Evolutionary conservation across 1,140 invertebrate genomes (phyloP).

Genomic region (Artemia franciscana): DNA sequence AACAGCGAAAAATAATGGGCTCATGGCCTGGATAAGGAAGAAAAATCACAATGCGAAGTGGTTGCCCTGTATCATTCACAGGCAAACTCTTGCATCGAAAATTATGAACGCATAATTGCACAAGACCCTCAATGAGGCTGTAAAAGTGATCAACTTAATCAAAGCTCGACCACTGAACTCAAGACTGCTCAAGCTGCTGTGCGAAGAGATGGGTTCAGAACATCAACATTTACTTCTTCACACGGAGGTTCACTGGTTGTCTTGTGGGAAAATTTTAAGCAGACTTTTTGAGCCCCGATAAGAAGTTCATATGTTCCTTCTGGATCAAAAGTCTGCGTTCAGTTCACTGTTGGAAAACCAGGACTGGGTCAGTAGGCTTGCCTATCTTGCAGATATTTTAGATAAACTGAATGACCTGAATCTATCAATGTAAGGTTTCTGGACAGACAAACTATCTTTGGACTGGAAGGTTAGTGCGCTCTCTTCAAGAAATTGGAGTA

Average conservation of each 20-base stretch:
- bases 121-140: too few species aligned
- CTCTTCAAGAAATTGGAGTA: too few species aligned
- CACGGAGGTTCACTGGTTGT: slow-evolving; percentile 15
- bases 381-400: slow-evolving; percentile 12
- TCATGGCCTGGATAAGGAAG: too few species aligned
- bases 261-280: slow-evolving; percentile 12
- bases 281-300: slow-evolving; percentile 14
- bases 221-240: slow-evolving; percentile 13
- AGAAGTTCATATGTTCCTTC: slow-evolving; percentile 13
- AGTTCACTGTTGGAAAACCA: slow-evolving; percentile 8
- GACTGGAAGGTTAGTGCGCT: too few species aligned
- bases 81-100: too few species aligned
- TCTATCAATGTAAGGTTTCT: neutral
- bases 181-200: slow-evolving; percentile 12
- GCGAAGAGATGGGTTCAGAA: slow-evolving; percentile 11
- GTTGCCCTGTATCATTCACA: too few species aligned
- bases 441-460: too few species aligned
- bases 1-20: too few species aligned
- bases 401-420: slow-evolving; percentile 11
- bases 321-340: slow-evolving; percentile 5
- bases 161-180: too few species aligned
- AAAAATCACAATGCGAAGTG: too few species aligned
- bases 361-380: slow-evolving; percentile 9
- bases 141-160: too few species aligned
- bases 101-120: too few species aligned